phyloP scores from a whole-genome alignment of 2,113 vertebrate genomes.

The Rhinolophus sinicus region DNA sequence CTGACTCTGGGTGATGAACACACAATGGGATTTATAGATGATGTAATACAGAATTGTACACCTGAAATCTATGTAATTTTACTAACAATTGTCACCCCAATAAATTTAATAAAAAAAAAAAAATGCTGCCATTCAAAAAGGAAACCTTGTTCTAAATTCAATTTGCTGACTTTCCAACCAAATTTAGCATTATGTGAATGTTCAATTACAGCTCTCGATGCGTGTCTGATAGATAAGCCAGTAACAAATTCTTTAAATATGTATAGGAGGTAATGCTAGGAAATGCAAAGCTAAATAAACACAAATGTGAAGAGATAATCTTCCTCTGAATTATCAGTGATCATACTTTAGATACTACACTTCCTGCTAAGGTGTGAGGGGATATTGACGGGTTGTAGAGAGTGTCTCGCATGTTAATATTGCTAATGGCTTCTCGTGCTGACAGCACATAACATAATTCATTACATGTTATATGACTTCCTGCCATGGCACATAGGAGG shows the following conservation, averaged over 20 bases:
- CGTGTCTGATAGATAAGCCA: conserved; percentile 34
- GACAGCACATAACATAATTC: conserved; percentile 46
- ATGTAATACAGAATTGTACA: too few species aligned
- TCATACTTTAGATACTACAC: conserved; percentile 13
- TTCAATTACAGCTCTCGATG: conserved; percentile 1
- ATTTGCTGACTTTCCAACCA: conserved; percentile 23
- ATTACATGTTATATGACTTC: conserved; percentile 60
- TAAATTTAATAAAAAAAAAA: too few species aligned
- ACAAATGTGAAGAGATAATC: conserved; percentile 57
- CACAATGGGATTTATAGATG: too few species aligned
- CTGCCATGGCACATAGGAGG: conserved; percentile 34
- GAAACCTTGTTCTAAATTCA: conserved; percentile 35
- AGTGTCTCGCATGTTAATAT: conserved; percentile 48
- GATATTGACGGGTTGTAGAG: neutral
- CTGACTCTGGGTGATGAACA: too few species aligned
- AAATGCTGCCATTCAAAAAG: neutral
- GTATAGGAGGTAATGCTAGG: conserved; percentile 8
- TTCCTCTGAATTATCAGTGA: conserved; percentile 55
- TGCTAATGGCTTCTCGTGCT: conserved; percentile 56
- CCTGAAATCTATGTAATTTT: too few species aligned
- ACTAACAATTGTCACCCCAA: too few species aligned
- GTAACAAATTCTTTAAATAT: conserved; percentile 45
- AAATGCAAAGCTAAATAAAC: conserved; percentile 57
- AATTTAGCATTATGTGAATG: conserved; percentile 20
- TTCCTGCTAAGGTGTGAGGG: conserved; percentile 13